Conservation (phyloP, 2,113 vertebrate species). For the Ibidorhyncha struthersii region DNA sequence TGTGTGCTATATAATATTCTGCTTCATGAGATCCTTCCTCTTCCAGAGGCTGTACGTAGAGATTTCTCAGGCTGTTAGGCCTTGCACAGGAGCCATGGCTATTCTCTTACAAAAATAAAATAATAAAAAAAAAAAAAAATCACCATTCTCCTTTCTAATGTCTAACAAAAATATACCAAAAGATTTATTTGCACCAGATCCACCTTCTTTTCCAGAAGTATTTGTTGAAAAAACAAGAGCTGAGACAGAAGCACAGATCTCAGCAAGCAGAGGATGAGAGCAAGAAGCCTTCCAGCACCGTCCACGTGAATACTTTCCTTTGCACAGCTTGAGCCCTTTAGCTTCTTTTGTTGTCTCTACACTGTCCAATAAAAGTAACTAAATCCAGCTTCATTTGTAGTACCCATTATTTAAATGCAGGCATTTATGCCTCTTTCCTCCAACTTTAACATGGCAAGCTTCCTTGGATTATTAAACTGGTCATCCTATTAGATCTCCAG, state of each 20-base stretch:
- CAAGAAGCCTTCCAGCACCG: neutral
- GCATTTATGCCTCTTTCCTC: neutral
- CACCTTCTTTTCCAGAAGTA: neutral
- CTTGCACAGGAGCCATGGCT: neutral
- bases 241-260: neutral
- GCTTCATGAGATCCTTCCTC: neutral
- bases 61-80: neutral
- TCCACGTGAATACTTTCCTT: neutral
- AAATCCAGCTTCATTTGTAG: neutral
- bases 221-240: neutral
- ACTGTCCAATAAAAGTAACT: constrained; percentile 9
- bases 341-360: neutral
- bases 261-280: neutral
- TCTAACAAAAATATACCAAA: neutral
- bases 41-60: neutral
- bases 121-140: neutral
- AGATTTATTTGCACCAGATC: neutral
- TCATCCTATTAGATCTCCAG: neutral
- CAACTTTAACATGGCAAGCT: neutral
- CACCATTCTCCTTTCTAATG: neutral
- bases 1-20: neutral
- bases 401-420: neutral
- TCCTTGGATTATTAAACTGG: neutral
- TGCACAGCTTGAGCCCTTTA: constrained; percentile 29
- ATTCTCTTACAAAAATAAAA: neutral